Conservation (phyloP, 1,140 invertebrate species). For the Drosophila arizonae region DNA sequence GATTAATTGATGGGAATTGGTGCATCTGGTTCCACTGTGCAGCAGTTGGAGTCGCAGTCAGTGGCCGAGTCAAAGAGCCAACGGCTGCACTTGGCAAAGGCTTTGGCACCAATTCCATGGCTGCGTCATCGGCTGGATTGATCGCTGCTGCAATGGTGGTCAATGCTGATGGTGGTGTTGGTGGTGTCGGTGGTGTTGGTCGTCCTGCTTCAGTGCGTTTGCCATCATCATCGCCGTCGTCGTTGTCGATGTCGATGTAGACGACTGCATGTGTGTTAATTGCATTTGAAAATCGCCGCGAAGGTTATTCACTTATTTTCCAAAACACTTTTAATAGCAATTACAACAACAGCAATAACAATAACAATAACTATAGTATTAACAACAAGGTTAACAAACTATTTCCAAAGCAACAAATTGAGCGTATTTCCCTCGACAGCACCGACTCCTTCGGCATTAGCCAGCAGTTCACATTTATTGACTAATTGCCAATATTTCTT, state of each 20-base stretch:
- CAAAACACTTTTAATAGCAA: constrained; percentile 42
- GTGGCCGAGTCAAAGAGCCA: constrained; percentile 7
- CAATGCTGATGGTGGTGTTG: constrained; percentile 1
- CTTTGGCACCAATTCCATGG: constrained; percentile 27
- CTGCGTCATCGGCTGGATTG: constrained; percentile 5
- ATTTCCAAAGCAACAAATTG: constrained; percentile 38
- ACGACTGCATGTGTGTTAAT: constrained; percentile 56
- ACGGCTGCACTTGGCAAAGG: constrained; percentile 40
- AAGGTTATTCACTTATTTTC: constrained; percentile 68
- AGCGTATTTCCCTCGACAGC: constrained; percentile 4
- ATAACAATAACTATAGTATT: constrained; percentile 13
- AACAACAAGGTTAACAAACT: constrained; percentile 47
- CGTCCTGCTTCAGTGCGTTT: constrained; percentile 69
- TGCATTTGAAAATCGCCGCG: constrained; percentile 62
- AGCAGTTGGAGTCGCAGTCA: background rate
- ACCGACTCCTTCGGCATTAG: constrained; percentile 7
- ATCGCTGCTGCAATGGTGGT: constrained; percentile 5
- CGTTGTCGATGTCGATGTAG: background rate
- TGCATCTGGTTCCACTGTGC: background rate
- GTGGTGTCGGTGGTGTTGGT: constrained; percentile 8
- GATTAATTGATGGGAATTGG: background rate
- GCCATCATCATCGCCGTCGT: background rate
- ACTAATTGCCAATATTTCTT: constrained; percentile 59
- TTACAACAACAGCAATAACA: constrained; percentile 24
- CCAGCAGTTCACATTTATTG: constrained; percentile 34